Base-by-base conservation (phyloP, 2,113 vertebrate genomes). In the Caracal caracal region DNA sequence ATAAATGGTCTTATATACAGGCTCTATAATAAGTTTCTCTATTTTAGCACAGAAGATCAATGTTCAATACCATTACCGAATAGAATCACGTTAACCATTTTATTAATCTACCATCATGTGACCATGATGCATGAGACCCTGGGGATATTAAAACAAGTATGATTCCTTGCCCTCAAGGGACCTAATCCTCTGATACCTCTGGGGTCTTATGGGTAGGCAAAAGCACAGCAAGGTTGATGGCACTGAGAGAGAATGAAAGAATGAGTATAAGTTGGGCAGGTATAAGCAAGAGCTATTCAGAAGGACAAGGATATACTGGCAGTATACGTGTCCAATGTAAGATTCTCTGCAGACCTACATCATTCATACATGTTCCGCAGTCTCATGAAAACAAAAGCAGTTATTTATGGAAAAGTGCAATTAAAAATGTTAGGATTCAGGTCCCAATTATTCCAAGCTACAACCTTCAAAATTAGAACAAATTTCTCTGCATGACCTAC, bases 1-100 rank as follows among this genome's bases (percentile, higher is more conserved):
- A 86, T 37, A 75, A 84, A 26, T 11, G 24, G 4, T 70, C 19
- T 84, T 87, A 88, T 2, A 66, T 26, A 65, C 1, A 93, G 61
- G 73, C n/a, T 95, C 28, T 56, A 53, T 49, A 80, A 33, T 59
- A 28, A 35, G 8, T 61, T 94, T 61, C 56, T 91, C 19, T 94
- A 66, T 75, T 90, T 84, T 88, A 88, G 51, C 37, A 89, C 9
- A 96, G 11, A 85, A 61, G 6, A 83, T 71, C 71, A 93, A 53
- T 22, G 59, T 30, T 68, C 16, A 76, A 20, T 73, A 71, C 56
- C 7, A 81, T 35, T 82, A 61, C 6, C 92, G 20, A 97, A 88
- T 51, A n/a, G 37, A 95, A 87, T 61, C 70, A 88, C 3, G 37
- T 0, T 78, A 30, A 71, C 88, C 5, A 87, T 90, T 80, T 93